These are phyloP conservation scores for Jaculus jaculus DNA, from an alignment of 2,113 vertebrate genomes.

Conservation along the genomic window DNA sequence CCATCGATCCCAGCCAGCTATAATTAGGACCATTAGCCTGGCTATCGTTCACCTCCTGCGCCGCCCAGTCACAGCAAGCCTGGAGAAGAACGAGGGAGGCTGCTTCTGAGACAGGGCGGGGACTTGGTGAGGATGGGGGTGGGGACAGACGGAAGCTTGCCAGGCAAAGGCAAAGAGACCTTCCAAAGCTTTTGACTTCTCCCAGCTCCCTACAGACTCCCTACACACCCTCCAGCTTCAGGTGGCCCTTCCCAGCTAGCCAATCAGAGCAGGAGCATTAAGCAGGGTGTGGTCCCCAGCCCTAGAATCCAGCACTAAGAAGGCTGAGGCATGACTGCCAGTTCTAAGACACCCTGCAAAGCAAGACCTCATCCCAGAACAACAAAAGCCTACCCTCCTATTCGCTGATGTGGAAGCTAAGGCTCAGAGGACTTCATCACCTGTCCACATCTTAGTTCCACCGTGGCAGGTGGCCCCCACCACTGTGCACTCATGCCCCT, in stretches of 20 bases:
- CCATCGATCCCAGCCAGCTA: background rate
- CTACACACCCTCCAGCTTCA: background rate
- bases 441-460: background rate
- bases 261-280: background rate
- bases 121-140: too few relatives aligned
- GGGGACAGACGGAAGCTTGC: too few relatives aligned
- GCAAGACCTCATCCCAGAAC: background rate
- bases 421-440: background rate
- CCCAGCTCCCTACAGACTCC: background rate
- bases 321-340: background rate
- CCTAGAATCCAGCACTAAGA: background rate
- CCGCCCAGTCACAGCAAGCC: background rate
- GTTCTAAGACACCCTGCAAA: background rate
- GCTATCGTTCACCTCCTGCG: background rate
- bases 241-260: too few relatives aligned
- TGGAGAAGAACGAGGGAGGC: too few relatives aligned
- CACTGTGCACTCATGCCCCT: fast-evolving
- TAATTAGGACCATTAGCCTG: constrained; percentile 60
- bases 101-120: background rate
- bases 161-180: background rate
- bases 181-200: background rate
- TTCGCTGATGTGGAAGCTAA: background rate
- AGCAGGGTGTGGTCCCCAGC: background rate
- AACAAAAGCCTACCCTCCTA: background rate
- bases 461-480: background rate